Conservation (phyloP, 2,888 invertebrate species). For the Diachrysia chrysitis region DNA sequence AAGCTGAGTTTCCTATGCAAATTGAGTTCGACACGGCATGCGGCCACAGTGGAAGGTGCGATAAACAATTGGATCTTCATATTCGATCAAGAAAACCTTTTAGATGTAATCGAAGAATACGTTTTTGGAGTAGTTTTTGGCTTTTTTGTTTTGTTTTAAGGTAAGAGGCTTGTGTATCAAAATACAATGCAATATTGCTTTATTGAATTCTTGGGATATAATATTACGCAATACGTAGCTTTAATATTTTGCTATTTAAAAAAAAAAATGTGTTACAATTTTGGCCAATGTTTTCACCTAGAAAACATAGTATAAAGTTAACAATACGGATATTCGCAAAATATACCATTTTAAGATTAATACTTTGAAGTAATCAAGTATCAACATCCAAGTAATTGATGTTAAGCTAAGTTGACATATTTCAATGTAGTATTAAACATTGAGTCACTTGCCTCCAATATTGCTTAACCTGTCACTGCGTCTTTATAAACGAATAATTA, state of each 20-base stretch:
- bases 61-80: constrained; percentile 60
- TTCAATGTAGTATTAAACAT: too few relatives aligned
- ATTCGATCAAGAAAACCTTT: constrained; percentile 39
- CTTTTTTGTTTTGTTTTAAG: constrained; percentile 27
- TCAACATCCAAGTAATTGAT: too few relatives aligned
- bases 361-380: too few relatives aligned
- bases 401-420: too few relatives aligned
- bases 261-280: not conserved
- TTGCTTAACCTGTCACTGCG: too few relatives aligned
- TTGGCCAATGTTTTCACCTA: too few relatives aligned
- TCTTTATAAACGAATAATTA: too few relatives aligned
- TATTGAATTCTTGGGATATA: not conserved
- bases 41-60: constrained; percentile 39
- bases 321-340: too few relatives aligned
- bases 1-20: constrained; percentile 76
- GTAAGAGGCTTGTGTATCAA: constrained; percentile 35
- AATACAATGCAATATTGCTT: constrained; percentile 1
- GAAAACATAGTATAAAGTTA: too few relatives aligned
- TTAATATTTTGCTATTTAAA: not conserved
- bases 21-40: constrained; percentile 74
- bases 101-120: constrained; percentile 47
- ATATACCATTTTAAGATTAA: too few relatives aligned
- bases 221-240: not conserved
- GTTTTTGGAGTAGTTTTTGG: constrained; percentile 31
- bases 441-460: too few relatives aligned